Conservation (phyloP, 2,888 invertebrate species). For the Biston betularia region DNA sequence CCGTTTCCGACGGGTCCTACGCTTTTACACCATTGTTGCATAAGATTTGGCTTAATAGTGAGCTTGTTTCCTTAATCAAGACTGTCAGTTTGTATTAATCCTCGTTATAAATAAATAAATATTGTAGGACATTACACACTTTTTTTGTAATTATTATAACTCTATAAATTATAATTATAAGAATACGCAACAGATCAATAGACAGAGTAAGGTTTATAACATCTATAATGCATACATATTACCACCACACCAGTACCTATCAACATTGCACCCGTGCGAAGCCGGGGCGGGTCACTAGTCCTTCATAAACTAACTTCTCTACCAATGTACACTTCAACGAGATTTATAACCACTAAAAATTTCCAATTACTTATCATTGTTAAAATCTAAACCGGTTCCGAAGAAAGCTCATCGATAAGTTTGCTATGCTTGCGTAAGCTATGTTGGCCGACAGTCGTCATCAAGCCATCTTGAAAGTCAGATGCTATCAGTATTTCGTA, state of each 20-base stretch:
- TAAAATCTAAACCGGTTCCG: constrained; percentile 50
- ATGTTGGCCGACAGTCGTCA: constrained; percentile 67
- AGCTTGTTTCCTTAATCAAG: constrained; percentile 15
- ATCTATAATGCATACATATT: too few species aligned
- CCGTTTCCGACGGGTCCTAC: constrained; percentile 46
- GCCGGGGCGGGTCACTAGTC: too few species aligned
- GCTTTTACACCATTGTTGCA: constrained; percentile 38
- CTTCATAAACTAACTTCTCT: too few species aligned
- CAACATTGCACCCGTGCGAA: too few species aligned
- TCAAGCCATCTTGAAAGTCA: constrained; percentile 74
- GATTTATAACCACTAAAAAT: constrained; percentile 4
- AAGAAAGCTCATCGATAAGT: constrained; percentile 67
- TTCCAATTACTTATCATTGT: constrained; percentile 35
- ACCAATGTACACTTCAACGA: too few species aligned
- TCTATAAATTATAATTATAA: too few species aligned
- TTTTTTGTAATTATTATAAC: too few species aligned
- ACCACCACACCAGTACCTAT: too few species aligned
- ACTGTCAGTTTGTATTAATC: constrained; percentile 5
- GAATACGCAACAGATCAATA: too few species aligned
- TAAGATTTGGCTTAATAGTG: constrained; percentile 24
- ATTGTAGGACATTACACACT: too few species aligned
- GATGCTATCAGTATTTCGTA: constrained; percentile 78
- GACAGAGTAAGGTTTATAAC: background rate
- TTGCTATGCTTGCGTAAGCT: constrained; percentile 66
- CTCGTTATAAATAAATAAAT: too few species aligned